Evolutionary conservation across 2,113 vertebrate genomes (phyloP), one percentile per base, ranked within the genome.

Genomic region (Micronycteris hirsuta): DNA sequence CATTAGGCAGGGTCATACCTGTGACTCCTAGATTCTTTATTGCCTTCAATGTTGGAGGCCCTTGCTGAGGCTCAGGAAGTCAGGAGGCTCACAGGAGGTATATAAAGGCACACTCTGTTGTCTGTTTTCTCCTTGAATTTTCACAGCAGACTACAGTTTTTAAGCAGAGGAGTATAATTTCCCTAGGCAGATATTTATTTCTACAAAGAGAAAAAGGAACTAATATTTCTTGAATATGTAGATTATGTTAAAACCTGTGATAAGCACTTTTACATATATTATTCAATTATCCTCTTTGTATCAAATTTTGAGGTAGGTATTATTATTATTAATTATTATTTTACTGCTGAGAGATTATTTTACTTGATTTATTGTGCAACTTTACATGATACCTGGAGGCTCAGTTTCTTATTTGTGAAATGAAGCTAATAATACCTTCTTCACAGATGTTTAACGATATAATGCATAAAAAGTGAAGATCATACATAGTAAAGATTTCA

Each of bases 361-460:
- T 76, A 92, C 77, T 15, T 43, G 90, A 61, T 28, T 93, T 24
- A 24, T 77, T 67, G 61, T 86, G 45, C 9, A 94, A 63, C 19
- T 8, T 78, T 95, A n/a, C 52, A 89, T 89, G 68, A 89, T n/a
- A 73, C 76, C 22, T 82, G n/a, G 20, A 89, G 4, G 26, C 20
- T 86, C 33, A 70, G 52, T 82, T 93, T 92, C 61, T 81, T 86
- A 52, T 67, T 89, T 89, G 31, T 91, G 65, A 78, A 86, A 41
- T 90, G 33, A 92, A 6, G 15, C 8, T 73, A 68, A 61, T 71
- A 41, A 78, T 67, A 86, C 1, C 0, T 81, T 68, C 20, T 49
- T 81, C 63, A 58, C 49, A 92, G 84, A 45, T 92, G 80, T 63
- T 91, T 89, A 74, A 76, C 7, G 9, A 43, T 93, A 8, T 10